Conservation (phyloP, 1,140 invertebrate genomes). For the Drosophila novamexicana region DNA sequence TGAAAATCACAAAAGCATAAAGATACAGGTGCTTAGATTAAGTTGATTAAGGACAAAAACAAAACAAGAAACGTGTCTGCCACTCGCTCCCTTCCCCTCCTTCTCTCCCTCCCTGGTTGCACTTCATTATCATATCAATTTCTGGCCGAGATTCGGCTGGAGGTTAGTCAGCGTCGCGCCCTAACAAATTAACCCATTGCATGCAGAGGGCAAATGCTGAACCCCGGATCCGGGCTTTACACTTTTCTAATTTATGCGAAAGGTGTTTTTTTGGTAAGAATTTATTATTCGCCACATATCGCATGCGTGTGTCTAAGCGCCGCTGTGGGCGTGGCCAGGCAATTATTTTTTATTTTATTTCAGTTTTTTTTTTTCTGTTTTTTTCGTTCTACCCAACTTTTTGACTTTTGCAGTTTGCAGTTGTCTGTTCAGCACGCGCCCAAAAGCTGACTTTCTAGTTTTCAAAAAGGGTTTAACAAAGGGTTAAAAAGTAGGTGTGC, state of each 20-base stretch:
- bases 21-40: slow-evolving; percentile 83
- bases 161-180: slow-evolving; percentile 56
- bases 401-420: slow-evolving; percentile 28
- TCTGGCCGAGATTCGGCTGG: slow-evolving; percentile 71
- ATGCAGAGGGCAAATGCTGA: slow-evolving; percentile 42
- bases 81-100: background rate
- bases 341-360: slow-evolving; percentile 58
- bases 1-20: slow-evolving; percentile 80
- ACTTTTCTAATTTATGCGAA: slow-evolving; percentile 80
- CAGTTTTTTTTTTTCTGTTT: too few relatives aligned
- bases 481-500: slow-evolving; percentile 63
- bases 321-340: slow-evolving; percentile 62
- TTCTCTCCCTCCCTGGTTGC: slow-evolving; percentile 11
- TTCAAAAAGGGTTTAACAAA: slow-evolving; percentile 39
- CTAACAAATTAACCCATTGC: slow-evolving; percentile 81
- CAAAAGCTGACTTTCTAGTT: slow-evolving; percentile 22
- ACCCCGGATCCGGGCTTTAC: background rate
- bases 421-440: slow-evolving; percentile 60
- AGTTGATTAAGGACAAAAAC: slow-evolving; percentile 26
- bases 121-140: slow-evolving; percentile 83
- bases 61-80: background rate
- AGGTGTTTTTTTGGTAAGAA: slow-evolving; percentile 67
- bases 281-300: slow-evolving; percentile 60
- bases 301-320: slow-evolving; percentile 36
- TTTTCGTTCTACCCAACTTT: slow-evolving; percentile 12